phyloP scores from a whole-genome alignment of 2,797 vertebrate genomes.

The Danio albolineatus region DNA sequence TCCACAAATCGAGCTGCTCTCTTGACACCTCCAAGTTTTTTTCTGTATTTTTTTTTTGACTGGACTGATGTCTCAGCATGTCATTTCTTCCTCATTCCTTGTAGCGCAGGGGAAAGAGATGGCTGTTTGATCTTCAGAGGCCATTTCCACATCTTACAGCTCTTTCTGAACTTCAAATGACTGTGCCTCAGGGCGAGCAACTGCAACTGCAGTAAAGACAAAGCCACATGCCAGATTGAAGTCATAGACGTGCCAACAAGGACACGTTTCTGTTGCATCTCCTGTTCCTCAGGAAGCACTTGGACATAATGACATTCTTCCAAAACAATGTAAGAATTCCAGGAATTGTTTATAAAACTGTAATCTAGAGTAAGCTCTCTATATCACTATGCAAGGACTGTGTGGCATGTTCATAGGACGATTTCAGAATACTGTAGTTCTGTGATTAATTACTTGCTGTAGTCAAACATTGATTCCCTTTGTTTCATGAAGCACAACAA shows the following conservation, averaged over 20 bases:
- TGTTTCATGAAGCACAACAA: not conserved
- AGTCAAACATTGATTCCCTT: not conserved
- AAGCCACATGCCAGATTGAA: conserved; percentile 12
- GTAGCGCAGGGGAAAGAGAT: conserved; percentile 32
- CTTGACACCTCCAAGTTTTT: conserved; percentile 60
- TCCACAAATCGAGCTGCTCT: conserved; percentile 52
- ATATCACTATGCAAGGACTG: not conserved
- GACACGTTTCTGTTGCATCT: conserved; percentile 16
- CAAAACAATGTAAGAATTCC: not conserved
- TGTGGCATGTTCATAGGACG: not conserved
- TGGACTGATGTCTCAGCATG: conserved; percentile 29
- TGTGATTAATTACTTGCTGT: not conserved
- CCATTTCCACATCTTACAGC: conserved; percentile 50
- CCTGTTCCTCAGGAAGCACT: conserved; percentile 1
- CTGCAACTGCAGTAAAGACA: conserved; percentile 29
- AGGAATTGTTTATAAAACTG: not conserved
- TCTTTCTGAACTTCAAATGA: conserved; percentile 40
- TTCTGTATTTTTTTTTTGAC: not conserved
- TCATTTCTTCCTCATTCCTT: conserved; percentile 36
- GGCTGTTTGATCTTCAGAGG: conserved; percentile 42
- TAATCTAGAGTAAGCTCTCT: not conserved
- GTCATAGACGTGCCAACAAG: conserved; percentile 4
- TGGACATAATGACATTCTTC: not conserved
- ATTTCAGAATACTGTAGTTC: not conserved
- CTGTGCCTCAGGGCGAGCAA: not conserved